These are phyloP conservation scores for Eriosoma lanigerum DNA, from an alignment of 1,140 invertebrate genomes.

Conservation along the genomic window DNA sequence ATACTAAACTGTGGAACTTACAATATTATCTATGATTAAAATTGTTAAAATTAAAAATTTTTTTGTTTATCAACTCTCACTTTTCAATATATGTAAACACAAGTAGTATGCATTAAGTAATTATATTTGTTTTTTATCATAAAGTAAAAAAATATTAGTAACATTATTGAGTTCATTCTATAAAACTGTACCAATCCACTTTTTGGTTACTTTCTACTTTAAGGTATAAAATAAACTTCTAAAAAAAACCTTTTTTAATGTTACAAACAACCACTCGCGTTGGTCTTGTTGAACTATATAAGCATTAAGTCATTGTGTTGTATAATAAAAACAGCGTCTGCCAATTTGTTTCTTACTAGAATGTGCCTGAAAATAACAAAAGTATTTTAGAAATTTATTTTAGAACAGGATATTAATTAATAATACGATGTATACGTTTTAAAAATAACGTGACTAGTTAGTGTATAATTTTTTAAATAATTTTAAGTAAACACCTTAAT, in stretches of 20 bases:
- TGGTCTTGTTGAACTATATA: neutral
- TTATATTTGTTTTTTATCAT: neutral
- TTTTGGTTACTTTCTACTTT: neutral
- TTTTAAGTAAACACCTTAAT: too few relatives aligned
- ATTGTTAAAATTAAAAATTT: too few relatives aligned
- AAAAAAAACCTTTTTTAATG: conserved; percentile 1
- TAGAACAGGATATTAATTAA: neutral
- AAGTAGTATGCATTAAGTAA: too few relatives aligned
- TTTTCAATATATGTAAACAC: too few relatives aligned
- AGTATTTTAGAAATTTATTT: neutral
- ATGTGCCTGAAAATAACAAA: neutral
- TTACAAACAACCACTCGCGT: too few relatives aligned
- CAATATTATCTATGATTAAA: too few relatives aligned
- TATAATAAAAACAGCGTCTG: neutral
- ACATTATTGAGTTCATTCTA: neutral
- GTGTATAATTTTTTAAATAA: too few relatives aligned
- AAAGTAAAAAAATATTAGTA: neutral
- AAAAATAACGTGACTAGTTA: too few relatives aligned
- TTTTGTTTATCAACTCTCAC: too few relatives aligned
- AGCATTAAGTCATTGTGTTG: neutral
- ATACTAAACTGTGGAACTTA: too few relatives aligned
- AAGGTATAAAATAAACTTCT: neutral
- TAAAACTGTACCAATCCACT: neutral
- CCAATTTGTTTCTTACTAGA: neutral
- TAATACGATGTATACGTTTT: too few relatives aligned